These are phyloP conservation scores for Porphyrio hochstetteri DNA, from an alignment of 2,113 vertebrate species.

Conservation along the genomic window DNA sequence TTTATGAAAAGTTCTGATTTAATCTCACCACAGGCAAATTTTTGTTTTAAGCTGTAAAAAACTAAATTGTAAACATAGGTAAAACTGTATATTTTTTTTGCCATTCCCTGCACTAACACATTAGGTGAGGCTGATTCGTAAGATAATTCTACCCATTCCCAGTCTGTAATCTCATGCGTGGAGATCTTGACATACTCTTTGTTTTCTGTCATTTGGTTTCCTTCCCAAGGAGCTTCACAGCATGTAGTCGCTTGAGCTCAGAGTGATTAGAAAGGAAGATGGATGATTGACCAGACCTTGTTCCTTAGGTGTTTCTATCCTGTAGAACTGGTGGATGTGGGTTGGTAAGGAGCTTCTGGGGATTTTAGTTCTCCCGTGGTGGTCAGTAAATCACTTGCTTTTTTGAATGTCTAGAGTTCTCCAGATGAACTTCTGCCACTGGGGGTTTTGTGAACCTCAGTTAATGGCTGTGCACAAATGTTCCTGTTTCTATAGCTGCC, in stretches of 20 bases:
- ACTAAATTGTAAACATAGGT: not conserved
- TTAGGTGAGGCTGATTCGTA: not conserved
- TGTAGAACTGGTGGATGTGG: not conserved
- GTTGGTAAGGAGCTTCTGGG: rapidly evolving
- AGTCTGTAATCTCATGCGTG: not conserved
- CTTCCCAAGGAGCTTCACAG: not conserved
- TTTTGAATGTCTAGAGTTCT: not conserved
- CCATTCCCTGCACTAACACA: not conserved
- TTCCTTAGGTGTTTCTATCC: not conserved
- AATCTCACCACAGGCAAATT: not conserved
- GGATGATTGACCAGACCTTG: not conserved
- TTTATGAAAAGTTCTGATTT: not conserved
- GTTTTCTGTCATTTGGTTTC: not conserved
- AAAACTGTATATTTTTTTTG: not conserved
- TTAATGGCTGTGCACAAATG: not conserved
- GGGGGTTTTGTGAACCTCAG: not conserved
- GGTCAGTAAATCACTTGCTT: not conserved
- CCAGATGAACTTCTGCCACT: not conserved
- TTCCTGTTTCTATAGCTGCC: not conserved
- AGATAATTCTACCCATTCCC: not conserved
- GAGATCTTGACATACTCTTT: not conserved
- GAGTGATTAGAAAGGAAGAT: not conserved
- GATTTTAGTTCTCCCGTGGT: not conserved
- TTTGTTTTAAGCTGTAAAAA: not conserved
- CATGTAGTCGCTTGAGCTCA: not conserved